Percentiles rank a stretch among this genome's conserved stretches.
phyloP scores from a whole-genome alignment of 2,113 vertebrate species.

The Dryoscopus gambensis region DNA sequence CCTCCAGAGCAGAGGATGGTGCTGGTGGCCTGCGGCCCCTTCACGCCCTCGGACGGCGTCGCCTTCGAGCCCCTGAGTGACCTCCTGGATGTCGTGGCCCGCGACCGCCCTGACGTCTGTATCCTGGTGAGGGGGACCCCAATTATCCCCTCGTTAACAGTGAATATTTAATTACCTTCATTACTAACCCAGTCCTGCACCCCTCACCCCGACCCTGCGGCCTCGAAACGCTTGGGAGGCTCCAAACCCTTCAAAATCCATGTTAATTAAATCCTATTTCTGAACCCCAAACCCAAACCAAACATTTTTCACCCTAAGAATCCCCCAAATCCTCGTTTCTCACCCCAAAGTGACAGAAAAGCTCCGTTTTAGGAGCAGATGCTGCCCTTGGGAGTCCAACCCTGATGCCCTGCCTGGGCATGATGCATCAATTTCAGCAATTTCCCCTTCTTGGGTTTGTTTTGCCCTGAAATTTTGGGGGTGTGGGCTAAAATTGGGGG shows the following conservation, averaged over 20 bases:
- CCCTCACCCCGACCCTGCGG: not conserved
- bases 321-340: not conserved
- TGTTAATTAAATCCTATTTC: rapidly evolving
- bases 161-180: rapidly evolving
- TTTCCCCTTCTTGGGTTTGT: rapidly evolving
- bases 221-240: not conserved
- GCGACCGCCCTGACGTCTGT: slow-evolving; percentile 85
- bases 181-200: too few relatives aligned
- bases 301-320: rapidly evolving
- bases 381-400: not conserved
- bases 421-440: rapidly evolving
- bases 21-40: slow-evolving; percentile 87
- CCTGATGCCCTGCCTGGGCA: not conserved
- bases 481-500: rapidly evolving
- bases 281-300: not conserved
- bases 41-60: slow-evolving; percentile 85
- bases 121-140: slow-evolving; percentile 77
- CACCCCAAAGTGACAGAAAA: not conserved
- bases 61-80: slow-evolving; percentile 87
- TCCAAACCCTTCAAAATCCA: not conserved
- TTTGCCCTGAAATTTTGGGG: not conserved
- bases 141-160: not conserved
- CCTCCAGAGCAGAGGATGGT: slow-evolving; percentile 71
- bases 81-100: slow-evolving; percentile 78
- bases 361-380: rapidly evolving